Base-by-base conservation (phyloP, 2,797 vertebrate species). In the Philypnodon macrostomus region DNA sequence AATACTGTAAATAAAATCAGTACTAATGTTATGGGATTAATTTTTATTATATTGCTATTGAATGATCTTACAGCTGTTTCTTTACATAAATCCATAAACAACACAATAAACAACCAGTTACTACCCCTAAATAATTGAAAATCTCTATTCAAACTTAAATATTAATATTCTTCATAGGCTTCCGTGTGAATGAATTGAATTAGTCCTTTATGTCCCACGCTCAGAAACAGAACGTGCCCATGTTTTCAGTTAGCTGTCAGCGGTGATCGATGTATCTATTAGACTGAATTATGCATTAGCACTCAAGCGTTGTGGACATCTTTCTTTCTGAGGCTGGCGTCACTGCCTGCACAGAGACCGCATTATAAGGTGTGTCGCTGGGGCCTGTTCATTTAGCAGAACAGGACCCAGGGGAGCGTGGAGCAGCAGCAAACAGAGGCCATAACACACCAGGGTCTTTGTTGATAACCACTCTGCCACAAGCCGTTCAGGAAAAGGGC, bases 341-440 rank as follows among this genome's bases (percentile, higher is more conserved):
- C 17, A 61, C 36, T 19, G 56, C 21, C 53, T 45, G 30, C 51
- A 26, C 46, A 27, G 41, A 57, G 14, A 55, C 42, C 53, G 58
- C 54, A 47, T 50, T 62, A 39, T 47, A 26, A 47, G 58, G 76
- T 71, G 74, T 75, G 73, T 63, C 42, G 61, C 70, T 60, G 59
- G 54, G 71, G 61, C 67, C 76, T 80, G 70, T 71, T 73, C 52
- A 42, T 40, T 76, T 63, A 40, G 51, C 57, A 58, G 69, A 77
- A 66, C 65, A 64, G 69, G 76, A 76, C 62, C 51, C 73, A 82
- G 53, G 57, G 60, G 41, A 79, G 70, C 48, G 40, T 68, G 59
- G 59, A 73, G 56, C 59, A 49, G 67, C 56, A 75, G 66, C n/a
- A n/a, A n/a, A 66, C 53, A 50, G 16, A 42, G 15, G 35, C 63